These are phyloP conservation scores for Thelaira solivaga DNA, from an alignment of 2,888 invertebrate genomes.

Conservation along the genomic window DNA sequence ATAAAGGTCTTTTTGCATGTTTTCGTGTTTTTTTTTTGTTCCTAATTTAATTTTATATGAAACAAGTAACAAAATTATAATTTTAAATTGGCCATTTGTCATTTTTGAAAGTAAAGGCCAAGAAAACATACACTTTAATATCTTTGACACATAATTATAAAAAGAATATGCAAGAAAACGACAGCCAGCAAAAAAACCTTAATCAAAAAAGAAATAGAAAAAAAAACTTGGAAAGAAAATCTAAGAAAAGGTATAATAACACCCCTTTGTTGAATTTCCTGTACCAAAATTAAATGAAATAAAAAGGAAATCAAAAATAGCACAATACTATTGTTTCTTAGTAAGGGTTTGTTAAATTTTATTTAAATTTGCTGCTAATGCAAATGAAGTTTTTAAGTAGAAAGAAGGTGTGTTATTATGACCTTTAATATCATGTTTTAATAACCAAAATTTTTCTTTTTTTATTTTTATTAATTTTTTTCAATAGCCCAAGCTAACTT, in stretches of 20 bases:
- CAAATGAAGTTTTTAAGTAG: neutral
- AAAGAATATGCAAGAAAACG: neutral
- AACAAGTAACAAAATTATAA: slow-evolving; percentile 41
- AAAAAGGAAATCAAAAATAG: slow-evolving; percentile 35
- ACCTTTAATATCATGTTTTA: slow-evolving; percentile 60
- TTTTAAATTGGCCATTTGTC: slow-evolving; percentile 49
- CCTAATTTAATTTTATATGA: no score
- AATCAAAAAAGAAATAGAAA: neutral
- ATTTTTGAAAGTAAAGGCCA: slow-evolving; percentile 36
- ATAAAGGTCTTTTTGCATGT: neutral
- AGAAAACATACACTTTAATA: neutral
- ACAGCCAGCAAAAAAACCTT: no score
- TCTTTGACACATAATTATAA: neutral
- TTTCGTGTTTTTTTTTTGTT: neutral
- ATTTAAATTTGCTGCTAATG: slow-evolving; percentile 32
- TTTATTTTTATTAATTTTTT: slow-evolving; percentile 9
- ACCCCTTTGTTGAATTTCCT: slow-evolving; percentile 58
- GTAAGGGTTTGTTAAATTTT: slow-evolving; percentile 38
- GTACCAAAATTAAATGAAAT: slow-evolving; percentile 46
- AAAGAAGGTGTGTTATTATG: slow-evolving; percentile 49
- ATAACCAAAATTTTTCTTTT: slow-evolving; percentile 53
- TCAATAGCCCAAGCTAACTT: no score
- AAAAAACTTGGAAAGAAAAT: neutral
- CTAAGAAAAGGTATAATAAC: slow-evolving; percentile 15
- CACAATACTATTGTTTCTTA: slow-evolving; percentile 38